Evolutionary conservation across 2,113 vertebrate genomes (phyloP).

Genomic region (Salvator merianae): DNA sequence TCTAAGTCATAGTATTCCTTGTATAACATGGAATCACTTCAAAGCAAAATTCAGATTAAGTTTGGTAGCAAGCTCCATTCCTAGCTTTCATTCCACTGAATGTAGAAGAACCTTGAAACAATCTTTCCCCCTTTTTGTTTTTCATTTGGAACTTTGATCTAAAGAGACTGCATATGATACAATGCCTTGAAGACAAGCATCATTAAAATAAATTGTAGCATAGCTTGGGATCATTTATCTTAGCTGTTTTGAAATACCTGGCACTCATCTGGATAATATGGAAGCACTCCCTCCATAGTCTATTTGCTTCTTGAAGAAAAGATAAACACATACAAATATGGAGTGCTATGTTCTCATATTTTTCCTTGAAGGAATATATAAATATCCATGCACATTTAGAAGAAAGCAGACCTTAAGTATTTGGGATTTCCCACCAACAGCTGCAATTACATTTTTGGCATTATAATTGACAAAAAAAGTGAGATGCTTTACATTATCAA

Average conservation of each 20-base stretch:
- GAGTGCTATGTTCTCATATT: conserved; percentile 83
- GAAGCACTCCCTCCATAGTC: conserved; percentile 28
- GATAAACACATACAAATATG: conserved; percentile 82
- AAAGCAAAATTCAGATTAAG: not conserved
- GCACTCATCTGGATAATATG: conserved; percentile 17
- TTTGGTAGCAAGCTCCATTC: not conserved
- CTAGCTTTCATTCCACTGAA: not conserved
- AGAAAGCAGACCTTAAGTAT: conserved; percentile 33
- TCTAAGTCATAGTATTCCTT: not conserved
- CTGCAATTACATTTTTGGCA: not conserved
- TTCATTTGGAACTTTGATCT: not conserved
- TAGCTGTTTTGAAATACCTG: conserved; percentile 35
- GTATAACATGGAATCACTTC: not conserved
- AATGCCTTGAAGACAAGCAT: not conserved
- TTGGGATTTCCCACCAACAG: conserved; percentile 32
- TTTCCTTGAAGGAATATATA: conserved; percentile 67
- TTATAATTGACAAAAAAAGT: conserved; percentile 5
- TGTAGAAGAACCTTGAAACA: not conserved
- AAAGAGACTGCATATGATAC: conserved; percentile 1
- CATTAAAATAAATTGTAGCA: not conserved
- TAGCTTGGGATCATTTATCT: not conserved
- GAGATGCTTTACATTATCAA: conserved; percentile 1
- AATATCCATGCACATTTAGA: conserved; percentile 66
- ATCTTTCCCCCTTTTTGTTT: not conserved
- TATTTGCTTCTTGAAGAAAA: conserved; percentile 36